Conservation (phyloP, 1,140 invertebrate genomes). For the Tetraneura akinire region DNA sequence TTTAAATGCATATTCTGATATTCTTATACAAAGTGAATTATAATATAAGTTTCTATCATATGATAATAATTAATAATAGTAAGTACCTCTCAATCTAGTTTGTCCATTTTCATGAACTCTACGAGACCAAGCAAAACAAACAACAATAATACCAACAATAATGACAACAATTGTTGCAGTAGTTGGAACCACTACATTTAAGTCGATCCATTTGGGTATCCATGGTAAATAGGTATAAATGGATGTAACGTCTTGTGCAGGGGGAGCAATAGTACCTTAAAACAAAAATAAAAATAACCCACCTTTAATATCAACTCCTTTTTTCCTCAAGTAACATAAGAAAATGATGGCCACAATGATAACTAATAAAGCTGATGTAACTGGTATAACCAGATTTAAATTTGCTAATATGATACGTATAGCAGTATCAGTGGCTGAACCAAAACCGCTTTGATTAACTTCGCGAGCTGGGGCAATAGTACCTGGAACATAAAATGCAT, state of each 20-base stretch:
- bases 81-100: conserved; percentile 75
- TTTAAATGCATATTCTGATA: too few relatives aligned
- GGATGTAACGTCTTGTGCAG: conserved; percentile 66
- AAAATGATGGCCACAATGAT: conserved; percentile 90
- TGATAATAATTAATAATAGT: not conserved
- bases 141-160: conserved; percentile 83
- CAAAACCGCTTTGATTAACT: conserved; percentile 64
- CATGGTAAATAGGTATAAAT: conserved; percentile 71
- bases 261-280: conserved; percentile 77
- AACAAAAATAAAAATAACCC: conserved; percentile 58
- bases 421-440: conserved; percentile 70
- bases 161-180: conserved; percentile 83
- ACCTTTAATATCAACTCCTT: conserved; percentile 82
- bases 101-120: conserved; percentile 72
- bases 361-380: conserved; percentile 84
- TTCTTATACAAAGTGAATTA: too few relatives aligned
- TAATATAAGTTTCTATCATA: too few relatives aligned
- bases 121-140: conserved; percentile 80
- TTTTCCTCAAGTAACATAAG: conserved; percentile 82
- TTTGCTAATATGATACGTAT: conserved; percentile 82
- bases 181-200: conserved; percentile 82
- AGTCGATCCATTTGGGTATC: conserved; percentile 82
- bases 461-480: conserved; percentile 89
- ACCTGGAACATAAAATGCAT: conserved; percentile 70
- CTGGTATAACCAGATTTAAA: conserved; percentile 91